A percentile compares a stretch with the other conserved stretches of the same genome.
These are phyloP conservation scores for Aspidapion aeneum DNA, from an alignment of 2,888 invertebrate species.

Conservation along the genomic window DNA sequence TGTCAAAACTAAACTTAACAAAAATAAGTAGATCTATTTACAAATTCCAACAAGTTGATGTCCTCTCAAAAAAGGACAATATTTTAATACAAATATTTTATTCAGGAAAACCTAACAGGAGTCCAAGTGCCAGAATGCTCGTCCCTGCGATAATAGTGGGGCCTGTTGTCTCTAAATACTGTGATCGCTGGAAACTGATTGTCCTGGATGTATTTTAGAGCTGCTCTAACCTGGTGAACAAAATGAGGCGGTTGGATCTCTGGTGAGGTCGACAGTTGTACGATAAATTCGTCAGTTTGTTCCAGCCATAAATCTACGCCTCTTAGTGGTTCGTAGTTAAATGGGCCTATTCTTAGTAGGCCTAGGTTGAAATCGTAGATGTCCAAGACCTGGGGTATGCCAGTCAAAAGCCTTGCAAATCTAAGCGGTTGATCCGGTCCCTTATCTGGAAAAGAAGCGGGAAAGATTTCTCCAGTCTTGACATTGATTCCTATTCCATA, in stretches of 20 bases:
- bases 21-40: no score
- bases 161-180: slow-evolving; percentile 89
- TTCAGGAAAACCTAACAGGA: slow-evolving; percentile 66
- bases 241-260: slow-evolving; percentile 91
- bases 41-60: no score
- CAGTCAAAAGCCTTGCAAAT: slow-evolving; percentile 79
- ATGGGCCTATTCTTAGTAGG: slow-evolving; percentile 87
- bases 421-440: slow-evolving; percentile 86
- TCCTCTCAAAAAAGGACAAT: no score
- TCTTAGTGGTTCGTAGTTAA: slow-evolving; percentile 88
- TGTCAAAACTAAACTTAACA: no score
- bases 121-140: slow-evolving; percentile 83
- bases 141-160: slow-evolving; percentile 86
- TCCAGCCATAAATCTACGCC: slow-evolving; percentile 89
- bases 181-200: slow-evolving; percentile 94
- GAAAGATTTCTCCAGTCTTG: slow-evolving; percentile 91
- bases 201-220: slow-evolving; percentile 91
- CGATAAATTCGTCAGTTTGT: slow-evolving; percentile 90
- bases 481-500: slow-evolving; percentile 89
- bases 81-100: no score
- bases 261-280: slow-evolving; percentile 90
- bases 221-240: slow-evolving; percentile 82
- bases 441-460: slow-evolving; percentile 86
- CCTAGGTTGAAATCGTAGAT: slow-evolving; percentile 86
- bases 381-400: slow-evolving; percentile 63